Conservation (phyloP, 2,797 vertebrate species). For the Oryzias sinensis region DNA sequence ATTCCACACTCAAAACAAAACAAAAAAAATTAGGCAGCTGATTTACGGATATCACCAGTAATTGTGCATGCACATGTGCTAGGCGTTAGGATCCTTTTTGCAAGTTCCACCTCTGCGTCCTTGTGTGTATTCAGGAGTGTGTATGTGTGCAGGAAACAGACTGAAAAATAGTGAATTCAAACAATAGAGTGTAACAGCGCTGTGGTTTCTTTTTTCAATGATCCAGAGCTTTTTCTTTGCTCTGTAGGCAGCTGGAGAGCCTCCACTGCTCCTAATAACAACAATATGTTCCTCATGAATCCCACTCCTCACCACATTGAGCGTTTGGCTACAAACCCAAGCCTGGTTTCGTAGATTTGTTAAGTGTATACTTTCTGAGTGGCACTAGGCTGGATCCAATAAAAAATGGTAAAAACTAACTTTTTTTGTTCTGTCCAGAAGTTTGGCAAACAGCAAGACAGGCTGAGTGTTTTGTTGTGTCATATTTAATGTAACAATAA, state of each 20-base stretch:
- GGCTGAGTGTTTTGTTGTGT: too few relatives aligned
- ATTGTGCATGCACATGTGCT: slow-evolving; percentile 54
- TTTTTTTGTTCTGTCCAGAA: slow-evolving; percentile 30
- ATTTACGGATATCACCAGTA: slow-evolving; percentile 61
- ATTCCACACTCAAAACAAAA: slow-evolving; percentile 32
- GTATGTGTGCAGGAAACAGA: neutral
- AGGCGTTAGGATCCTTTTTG: slow-evolving; percentile 39
- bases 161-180: slow-evolving; percentile 25
- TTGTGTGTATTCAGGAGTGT: slow-evolving; percentile 41
- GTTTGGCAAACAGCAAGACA: slow-evolving; percentile 34
- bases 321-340: slow-evolving; percentile 42
- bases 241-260: slow-evolving; percentile 62
- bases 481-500: too few relatives aligned
- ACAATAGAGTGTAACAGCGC: slow-evolving; percentile 36
- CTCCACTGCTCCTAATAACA: slow-evolving; percentile 66
- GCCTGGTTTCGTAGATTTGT: slow-evolving; percentile 41
- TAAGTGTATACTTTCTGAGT: slow-evolving; percentile 45
- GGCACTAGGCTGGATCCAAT: slow-evolving; percentile 43
- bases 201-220: slow-evolving; percentile 44
- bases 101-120: slow-evolving; percentile 44
- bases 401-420: slow-evolving; percentile 52
- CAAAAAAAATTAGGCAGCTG: slow-evolving; percentile 52
- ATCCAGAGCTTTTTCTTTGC: slow-evolving; percentile 50
- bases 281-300: slow-evolving; percentile 71
- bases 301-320: slow-evolving; percentile 54